phyloP scores from a whole-genome alignment of 2,113 vertebrate species.

The Galeopterus variegatus region DNA sequence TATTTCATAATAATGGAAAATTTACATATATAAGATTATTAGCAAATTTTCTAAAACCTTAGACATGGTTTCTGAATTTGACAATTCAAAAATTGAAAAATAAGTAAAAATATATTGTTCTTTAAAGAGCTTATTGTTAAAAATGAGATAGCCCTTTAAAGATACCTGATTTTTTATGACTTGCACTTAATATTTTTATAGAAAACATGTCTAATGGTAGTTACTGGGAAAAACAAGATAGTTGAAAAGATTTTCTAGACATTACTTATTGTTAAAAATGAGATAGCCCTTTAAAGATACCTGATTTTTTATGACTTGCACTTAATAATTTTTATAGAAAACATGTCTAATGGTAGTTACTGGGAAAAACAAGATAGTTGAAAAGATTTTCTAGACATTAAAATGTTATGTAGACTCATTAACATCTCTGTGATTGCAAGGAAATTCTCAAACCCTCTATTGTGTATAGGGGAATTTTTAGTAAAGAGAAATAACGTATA shows the following conservation, averaged over 20 bases:
- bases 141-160: background rate
- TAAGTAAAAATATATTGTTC: background rate
- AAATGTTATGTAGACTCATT: background rate
- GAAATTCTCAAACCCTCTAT: background rate
- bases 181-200: background rate
- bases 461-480: background rate
- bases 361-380: background rate
- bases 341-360: background rate
- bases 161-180: background rate
- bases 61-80: constrained; percentile 10
- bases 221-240: background rate
- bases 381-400: background rate
- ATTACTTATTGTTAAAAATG: background rate
- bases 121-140: constrained; percentile 30
- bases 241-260: constrained; percentile 7
- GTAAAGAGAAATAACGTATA: background rate
- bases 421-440: background rate
- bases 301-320: background rate
- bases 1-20: background rate
- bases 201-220: background rate
- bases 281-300: background rate
- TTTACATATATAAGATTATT: background rate
- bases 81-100: background rate
- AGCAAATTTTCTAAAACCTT: background rate
- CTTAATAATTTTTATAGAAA: background rate